These are phyloP conservation scores for Plectrocnemia conspersa DNA, from an alignment of 1,140 invertebrate species.

Conservation along the genomic window DNA sequence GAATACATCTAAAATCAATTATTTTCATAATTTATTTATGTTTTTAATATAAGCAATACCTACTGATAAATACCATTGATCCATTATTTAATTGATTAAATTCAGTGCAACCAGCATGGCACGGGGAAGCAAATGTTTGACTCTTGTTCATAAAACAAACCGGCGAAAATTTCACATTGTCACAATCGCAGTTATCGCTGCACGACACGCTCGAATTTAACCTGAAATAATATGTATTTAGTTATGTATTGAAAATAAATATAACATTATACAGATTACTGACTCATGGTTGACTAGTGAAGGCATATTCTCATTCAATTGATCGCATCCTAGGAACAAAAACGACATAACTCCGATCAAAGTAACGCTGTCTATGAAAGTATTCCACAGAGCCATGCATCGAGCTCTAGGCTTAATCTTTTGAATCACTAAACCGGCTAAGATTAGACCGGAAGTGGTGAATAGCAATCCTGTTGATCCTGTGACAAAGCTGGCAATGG, in stretches of 20 bases:
- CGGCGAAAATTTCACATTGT: slow-evolving; percentile 64
- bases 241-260: slow-evolving; percentile 7
- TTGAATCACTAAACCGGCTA: slow-evolving; percentile 64
- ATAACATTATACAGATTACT: background rate
- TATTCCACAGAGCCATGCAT: slow-evolving; percentile 67
- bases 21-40: background rate
- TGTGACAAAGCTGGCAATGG: slow-evolving; percentile 60
- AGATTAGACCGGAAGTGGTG: slow-evolving; percentile 63
- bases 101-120: slow-evolving; percentile 62
- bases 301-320: slow-evolving; percentile 48
- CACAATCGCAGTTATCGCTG: slow-evolving; percentile 60
- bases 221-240: slow-evolving; percentile 1
- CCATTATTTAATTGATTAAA: slow-evolving; percentile 37
- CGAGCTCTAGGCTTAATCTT: slow-evolving; percentile 64
- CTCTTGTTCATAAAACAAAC: slow-evolving; percentile 55
- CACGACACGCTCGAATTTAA: slow-evolving; percentile 45
- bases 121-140: slow-evolving; percentile 63
- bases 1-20: slow-evolving; percentile 7
- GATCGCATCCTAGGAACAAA: slow-evolving; percentile 64
- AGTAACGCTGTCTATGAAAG: slow-evolving; percentile 60
- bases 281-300: background rate
- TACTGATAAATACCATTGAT: slow-evolving; percentile 15
- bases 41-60: background rate
- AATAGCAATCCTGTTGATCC: slow-evolving; percentile 66
- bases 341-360: slow-evolving; percentile 61